Evolutionary conservation across 2,888 invertebrate species (phyloP).

Genomic region (Leucophenga montana): DNA sequence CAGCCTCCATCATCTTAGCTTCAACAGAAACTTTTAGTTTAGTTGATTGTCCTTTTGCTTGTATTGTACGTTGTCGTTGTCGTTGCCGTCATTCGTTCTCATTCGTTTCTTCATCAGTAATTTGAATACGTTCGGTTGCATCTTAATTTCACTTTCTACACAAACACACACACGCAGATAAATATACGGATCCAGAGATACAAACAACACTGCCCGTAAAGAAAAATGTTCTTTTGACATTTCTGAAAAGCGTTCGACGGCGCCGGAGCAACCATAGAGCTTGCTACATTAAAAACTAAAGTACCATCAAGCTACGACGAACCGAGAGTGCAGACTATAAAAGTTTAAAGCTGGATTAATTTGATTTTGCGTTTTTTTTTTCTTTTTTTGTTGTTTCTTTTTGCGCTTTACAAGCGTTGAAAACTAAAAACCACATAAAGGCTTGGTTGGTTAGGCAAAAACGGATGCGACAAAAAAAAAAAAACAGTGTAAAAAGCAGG

Average conservation of each 20-base stretch:
- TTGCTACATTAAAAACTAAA: neutral
- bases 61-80: neutral
- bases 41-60: neutral
- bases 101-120: neutral
- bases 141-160: too few species aligned
- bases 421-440: neutral
- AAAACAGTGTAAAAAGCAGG: neutral
- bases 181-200: too few species aligned
- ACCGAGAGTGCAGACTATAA: neutral
- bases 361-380: slow-evolving; percentile 8
- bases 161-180: too few species aligned
- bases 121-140: too few species aligned
- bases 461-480: neutral
- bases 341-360: slow-evolving; percentile 14
- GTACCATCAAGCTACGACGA: neutral
- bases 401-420: neutral
- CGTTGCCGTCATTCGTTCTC: neutral
- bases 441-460: neutral
- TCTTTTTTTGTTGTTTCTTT: neutral
- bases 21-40: too few species aligned
- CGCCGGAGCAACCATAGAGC: neutral
- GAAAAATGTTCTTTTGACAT: slow-evolving; percentile 15
- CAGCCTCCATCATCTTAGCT: too few species aligned
- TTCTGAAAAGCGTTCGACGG: neutral
- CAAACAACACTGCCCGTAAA: neutral